phyloP scores from a whole-genome alignment of 2,797 vertebrate genomes.

The Loriculus beryllinus region DNA sequence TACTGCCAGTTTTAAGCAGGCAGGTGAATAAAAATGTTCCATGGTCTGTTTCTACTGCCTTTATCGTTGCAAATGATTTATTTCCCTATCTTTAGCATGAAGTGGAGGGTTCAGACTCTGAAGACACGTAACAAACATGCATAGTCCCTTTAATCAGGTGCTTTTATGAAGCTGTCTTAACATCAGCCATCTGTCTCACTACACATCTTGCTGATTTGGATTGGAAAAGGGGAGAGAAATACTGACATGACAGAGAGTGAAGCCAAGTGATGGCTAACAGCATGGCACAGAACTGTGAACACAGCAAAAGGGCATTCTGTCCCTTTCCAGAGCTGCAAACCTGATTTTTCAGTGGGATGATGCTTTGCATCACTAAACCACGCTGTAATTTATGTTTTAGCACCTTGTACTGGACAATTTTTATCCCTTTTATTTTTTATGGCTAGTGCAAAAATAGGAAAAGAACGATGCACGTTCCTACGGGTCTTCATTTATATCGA shows the following conservation, averaged over 20 bases:
- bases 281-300: not conserved
- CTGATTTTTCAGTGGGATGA: not conserved
- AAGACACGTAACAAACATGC: not conserved
- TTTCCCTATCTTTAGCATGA: not conserved
- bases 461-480: fast-evolving
- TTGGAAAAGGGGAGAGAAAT: not conserved
- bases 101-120: not conserved
- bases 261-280: not conserved
- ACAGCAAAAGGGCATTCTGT: not conserved
- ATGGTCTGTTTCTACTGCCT: not conserved
- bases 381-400: not conserved
- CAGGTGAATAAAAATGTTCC: not conserved
- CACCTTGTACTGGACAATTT: not conserved
- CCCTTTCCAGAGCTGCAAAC: not conserved
- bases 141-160: fast-evolving
- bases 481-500: not conserved
- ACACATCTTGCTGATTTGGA: not conserved
- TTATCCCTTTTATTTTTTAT: not conserved
- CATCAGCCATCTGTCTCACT: not conserved
- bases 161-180: not conserved
- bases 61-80: not conserved
- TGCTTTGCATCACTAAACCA: not conserved
- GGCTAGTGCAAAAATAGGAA: not conserved
- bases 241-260: not conserved
- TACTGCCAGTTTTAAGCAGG: not conserved